phyloP scores from a whole-genome alignment of 2,797 vertebrate species.

The Dicrostonyx torquatus region DNA sequence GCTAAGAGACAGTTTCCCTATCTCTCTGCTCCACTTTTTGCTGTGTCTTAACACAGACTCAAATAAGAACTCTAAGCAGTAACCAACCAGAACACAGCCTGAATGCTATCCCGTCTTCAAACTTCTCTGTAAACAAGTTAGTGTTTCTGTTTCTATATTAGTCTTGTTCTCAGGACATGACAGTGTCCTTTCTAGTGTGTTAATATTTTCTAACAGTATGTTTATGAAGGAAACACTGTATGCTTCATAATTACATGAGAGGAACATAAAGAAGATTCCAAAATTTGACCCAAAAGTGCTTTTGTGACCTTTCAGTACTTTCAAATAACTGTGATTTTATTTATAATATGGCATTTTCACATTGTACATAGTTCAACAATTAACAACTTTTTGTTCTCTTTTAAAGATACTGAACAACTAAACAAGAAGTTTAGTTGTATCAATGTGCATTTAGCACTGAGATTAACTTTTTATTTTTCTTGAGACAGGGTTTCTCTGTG shows the following conservation, averaged over 20 bases:
- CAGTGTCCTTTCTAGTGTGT: not conserved
- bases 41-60: not conserved
- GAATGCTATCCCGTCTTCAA: not conserved
- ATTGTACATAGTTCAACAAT: not conserved
- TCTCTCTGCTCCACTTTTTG: not conserved
- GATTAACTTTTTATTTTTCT: not conserved
- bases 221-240: not conserved
- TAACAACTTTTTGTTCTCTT: not conserved
- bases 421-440: not conserved
- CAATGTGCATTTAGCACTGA: not conserved
- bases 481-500: not conserved
- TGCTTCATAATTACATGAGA: not conserved
- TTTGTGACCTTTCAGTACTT: not conserved
- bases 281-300: not conserved
- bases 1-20: not conserved
- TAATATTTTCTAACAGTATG: not conserved
- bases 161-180: not conserved
- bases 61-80: not conserved
- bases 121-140: no score
- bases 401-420: not conserved
- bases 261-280: not conserved
- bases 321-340: not conserved
- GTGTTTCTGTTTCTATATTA: not conserved
- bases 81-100: not conserved
- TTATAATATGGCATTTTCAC: not conserved